Percentiles rank a stretch among this genome's conserved stretches.
These are phyloP conservation scores for Asobara japonica DNA, from an alignment of 1,140 invertebrate genomes.

Conservation along the genomic window DNA sequence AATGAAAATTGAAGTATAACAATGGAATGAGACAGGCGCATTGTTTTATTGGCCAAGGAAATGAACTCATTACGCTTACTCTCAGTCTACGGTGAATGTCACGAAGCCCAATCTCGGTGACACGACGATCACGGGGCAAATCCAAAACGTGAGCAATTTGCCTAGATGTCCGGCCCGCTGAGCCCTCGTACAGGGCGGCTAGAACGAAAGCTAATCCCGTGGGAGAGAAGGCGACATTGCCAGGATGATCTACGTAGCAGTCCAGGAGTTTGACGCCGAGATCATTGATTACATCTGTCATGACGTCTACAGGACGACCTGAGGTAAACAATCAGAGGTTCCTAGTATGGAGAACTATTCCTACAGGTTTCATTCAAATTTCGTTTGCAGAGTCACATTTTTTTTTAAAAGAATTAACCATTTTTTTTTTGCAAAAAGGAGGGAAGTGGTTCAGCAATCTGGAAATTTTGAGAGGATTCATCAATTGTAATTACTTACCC, in stretches of 20 bases:
- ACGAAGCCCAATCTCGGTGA: conserved; percentile 79
- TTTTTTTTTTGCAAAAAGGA: too few relatives aligned
- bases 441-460: too few relatives aligned
- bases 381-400: too few relatives aligned
- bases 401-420: too few relatives aligned
- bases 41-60: neutral
- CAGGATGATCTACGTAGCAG: conserved; percentile 70
- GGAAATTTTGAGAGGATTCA: too few relatives aligned
- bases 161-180: conserved; percentile 73
- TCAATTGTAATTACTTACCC: too few relatives aligned
- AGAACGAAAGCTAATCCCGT: conserved; percentile 81
- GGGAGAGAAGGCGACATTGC: conserved; percentile 86
- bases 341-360: too few relatives aligned
- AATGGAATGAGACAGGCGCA: neutral
- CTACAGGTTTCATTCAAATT: too few relatives aligned
- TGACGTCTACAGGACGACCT: conserved; percentile 71
- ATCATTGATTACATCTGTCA: conserved; percentile 82
- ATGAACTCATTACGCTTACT: conserved; percentile 64
- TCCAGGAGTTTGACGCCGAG: conserved; percentile 75
- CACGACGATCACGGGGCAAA: conserved; percentile 74
- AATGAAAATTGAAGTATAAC: neutral
- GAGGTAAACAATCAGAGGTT: too few relatives aligned
- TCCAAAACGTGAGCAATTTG: conserved; percentile 76
- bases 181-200: conserved; percentile 80
- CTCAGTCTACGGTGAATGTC: conserved; percentile 81